phyloP scores from a whole-genome alignment of 2,113 vertebrate species.

The Platichthys stellatus region DNA sequence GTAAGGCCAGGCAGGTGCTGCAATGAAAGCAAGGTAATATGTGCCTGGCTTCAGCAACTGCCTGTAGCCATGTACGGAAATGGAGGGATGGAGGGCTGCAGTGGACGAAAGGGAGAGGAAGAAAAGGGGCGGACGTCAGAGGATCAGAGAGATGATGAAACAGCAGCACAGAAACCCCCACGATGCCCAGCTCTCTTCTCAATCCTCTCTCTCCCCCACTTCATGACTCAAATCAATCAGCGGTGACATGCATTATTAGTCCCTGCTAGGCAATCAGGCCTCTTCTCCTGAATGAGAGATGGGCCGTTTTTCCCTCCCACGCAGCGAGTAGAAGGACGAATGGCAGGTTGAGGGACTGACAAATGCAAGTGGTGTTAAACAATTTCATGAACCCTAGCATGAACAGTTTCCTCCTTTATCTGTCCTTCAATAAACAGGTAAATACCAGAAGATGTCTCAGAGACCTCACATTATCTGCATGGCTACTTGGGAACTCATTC shows the following conservation, averaged over 20 bases:
- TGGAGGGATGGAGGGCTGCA: slow-evolving; percentile 16
- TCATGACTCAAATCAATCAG: slow-evolving; percentile 62
- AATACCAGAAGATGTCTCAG: slow-evolving; percentile 9
- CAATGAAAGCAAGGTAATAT: slow-evolving; percentile 29
- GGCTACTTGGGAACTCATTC: not conserved
- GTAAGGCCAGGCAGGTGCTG: slow-evolving; percentile 40
- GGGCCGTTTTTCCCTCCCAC: slow-evolving; percentile 34
- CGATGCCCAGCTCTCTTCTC: slow-evolving; percentile 16
- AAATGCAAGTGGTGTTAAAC: slow-evolving; percentile 25
- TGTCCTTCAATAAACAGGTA: slow-evolving; percentile 16
- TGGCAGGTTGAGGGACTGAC: slow-evolving; percentile 20
- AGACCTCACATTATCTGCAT: slow-evolving; percentile 31
- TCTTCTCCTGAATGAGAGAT: slow-evolving; percentile 28
- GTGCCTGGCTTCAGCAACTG: slow-evolving; percentile 11
- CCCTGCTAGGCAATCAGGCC: slow-evolving; percentile 33
- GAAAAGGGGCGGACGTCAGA: slow-evolving; percentile 29
- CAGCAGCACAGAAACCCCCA: slow-evolving; percentile 31
- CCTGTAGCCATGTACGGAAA: slow-evolving; percentile 22
- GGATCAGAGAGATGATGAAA: slow-evolving; percentile 57
- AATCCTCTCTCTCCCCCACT: not conserved
- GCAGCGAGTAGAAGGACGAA: slow-evolving; percentile 1
- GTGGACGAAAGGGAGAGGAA: not conserved
- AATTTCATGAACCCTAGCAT: slow-evolving; percentile 11
- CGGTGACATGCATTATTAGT: slow-evolving; percentile 38
- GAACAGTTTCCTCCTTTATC: slow-evolving; percentile 2